Conservation (phyloP, 2,888 invertebrate species). For the Orthonychiurus folsomi region DNA sequence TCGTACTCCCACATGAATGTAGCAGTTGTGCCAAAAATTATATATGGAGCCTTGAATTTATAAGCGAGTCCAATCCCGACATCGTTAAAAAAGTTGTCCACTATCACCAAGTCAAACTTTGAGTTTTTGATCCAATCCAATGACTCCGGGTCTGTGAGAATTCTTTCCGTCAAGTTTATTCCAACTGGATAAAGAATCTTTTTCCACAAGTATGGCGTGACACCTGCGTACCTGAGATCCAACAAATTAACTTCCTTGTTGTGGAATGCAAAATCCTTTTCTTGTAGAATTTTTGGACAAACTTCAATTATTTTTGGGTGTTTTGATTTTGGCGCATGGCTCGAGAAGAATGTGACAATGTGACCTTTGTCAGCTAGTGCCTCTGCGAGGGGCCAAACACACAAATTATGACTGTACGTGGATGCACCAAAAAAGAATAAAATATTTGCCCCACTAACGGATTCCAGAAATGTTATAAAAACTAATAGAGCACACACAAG, state of each 20-base stretch:
- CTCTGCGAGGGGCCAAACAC: neutral
- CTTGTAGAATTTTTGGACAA: neutral
- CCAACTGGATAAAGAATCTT: neutral
- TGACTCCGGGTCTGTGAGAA: conserved; percentile 5
- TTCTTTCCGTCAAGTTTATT: neutral
- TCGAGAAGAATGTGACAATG: neutral
- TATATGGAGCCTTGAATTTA: conserved; percentile 23
- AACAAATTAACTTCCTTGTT: neutral
- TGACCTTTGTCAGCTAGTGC: neutral
- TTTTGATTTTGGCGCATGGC: neutral
- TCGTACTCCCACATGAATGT: conserved; percentile 25
- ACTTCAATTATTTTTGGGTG: neutral
- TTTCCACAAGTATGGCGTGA: neutral
- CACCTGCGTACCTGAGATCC: neutral
- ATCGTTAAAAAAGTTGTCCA: conserved; percentile 27
- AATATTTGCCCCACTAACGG: neutral
- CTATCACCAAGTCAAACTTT: conserved; percentile 28
- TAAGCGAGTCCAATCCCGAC: conserved; percentile 24
- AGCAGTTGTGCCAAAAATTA: conserved; percentile 24
- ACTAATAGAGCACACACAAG: neutral
- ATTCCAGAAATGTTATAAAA: neutral
- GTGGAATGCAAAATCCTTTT: neutral
- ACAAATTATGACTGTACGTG: neutral
- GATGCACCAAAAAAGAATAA: neutral
- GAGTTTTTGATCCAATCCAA: conserved; percentile 17